Evolutionary conservation across 2,113 vertebrate genomes (phyloP), one percentile per base, ranked within the genome.

Genomic region (Falco punctatus): DNA sequence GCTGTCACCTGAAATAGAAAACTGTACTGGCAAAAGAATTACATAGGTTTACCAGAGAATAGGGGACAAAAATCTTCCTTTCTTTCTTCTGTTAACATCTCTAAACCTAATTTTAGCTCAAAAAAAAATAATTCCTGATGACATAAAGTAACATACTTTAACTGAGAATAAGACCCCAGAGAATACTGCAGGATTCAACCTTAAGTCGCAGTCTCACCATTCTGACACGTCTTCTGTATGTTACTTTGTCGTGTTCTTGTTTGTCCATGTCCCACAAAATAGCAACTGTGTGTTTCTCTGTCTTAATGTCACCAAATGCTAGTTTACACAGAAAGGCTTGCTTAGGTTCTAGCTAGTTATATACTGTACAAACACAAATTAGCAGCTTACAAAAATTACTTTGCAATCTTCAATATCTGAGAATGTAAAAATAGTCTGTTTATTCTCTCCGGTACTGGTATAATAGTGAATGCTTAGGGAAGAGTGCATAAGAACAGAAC

Each of bases 221-320:
- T 67, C 75, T 78, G 55, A 91, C 38, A 74, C 0, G 0, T 84
- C 64, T 96, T 62, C 61, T 74, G 35, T n/a, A 72, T 81, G 40
- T 67, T 86, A 79, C 42, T 94, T 58, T 83, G 77, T 49, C 89
- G 3, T 49, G 40, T 94, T 92, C 87, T 73, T 96, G 83, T 93
- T 95, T 94, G 96, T 95, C 95, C 92, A 92, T 78, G 87, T 66
- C 93, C 88, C 79, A 64, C 79, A 89, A 40, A 38, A 51, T 17
- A 84, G 85, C 92, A 95, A 93, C 86, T 94, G 93, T 88, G 91
- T 94, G 82, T 97, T 96, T 96, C 83, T 95, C 86, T 82, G 51
- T 57, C 93, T 96, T 88, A 96, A 96, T 96, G 94, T 96, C 91
- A 96, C 96, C 83, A 97, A 90, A 92, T 95, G 87, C 73, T 95